Conservation (phyloP, 2,113 vertebrate species). For the Petrocephalus microphthalmus region DNA sequence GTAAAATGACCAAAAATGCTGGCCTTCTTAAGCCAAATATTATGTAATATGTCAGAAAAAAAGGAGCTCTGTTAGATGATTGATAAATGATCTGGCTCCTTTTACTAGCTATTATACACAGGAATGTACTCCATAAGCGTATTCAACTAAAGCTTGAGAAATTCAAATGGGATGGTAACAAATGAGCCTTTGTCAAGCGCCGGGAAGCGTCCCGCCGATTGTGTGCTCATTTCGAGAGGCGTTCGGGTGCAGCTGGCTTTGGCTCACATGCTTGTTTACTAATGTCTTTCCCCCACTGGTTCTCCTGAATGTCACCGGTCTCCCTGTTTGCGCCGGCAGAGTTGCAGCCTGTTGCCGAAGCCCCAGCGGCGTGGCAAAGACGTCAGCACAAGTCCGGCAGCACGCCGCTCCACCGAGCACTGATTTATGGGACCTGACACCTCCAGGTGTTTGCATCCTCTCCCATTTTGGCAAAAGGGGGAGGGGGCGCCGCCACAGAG, state of each 20-base stretch:
- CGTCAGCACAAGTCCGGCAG: not conserved
- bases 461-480: not conserved
- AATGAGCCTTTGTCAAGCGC: not conserved
- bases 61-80: not conserved
- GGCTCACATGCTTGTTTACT: constrained; percentile 2
- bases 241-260: not conserved
- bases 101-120: not conserved
- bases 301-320: not conserved
- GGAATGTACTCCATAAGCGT: not conserved
- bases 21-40: not conserved
- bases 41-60: not conserved
- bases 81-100: not conserved
- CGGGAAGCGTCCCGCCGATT: not conserved
- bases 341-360: constrained; percentile 1
- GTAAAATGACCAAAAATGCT: not conserved
- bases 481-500: not conserved
- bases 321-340: not conserved
- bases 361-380: not conserved
- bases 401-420: not conserved
- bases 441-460: not conserved
- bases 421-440: constrained; percentile 2
- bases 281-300: not conserved
- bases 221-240: not conserved
- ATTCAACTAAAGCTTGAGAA: not conserved
- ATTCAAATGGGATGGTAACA: not conserved